These are phyloP conservation scores for Phrynosoma platyrhinos DNA, from an alignment of 2,113 vertebrate genomes.

Conservation along the genomic window DNA sequence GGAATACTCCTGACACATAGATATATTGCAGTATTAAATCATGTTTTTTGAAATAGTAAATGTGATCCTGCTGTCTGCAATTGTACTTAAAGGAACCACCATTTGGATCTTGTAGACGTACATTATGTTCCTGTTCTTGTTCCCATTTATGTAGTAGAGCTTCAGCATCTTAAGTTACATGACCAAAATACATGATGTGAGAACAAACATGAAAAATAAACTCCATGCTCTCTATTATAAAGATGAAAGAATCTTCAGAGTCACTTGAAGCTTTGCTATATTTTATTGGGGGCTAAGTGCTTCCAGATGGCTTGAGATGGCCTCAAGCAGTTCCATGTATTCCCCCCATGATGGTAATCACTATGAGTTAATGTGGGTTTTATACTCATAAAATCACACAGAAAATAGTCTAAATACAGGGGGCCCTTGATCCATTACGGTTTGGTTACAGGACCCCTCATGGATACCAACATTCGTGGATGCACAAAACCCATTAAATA, in stretches of 20 bases:
- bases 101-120: neutral
- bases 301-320: neutral
- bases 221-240: neutral
- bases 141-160: neutral
- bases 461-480: no score
- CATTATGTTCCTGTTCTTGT: neutral
- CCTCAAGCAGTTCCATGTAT: neutral
- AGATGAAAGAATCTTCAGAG: neutral
- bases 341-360: neutral
- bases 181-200: neutral
- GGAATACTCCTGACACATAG: neutral
- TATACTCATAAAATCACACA: slow-evolving; percentile 45
- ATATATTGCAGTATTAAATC: neutral
- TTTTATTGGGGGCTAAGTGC: neutral
- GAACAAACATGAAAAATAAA: neutral
- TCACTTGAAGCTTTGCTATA: neutral
- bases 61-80: neutral
- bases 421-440: no score
- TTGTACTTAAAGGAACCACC: no score
- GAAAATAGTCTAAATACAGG: slow-evolving; percentile 35
- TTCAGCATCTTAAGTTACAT: neutral
- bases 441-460: no score
- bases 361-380: neutral
- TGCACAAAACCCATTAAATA: no score
- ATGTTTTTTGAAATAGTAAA: neutral